These are phyloP conservation scores for Lucilia cuprina DNA, from an alignment of 1,140 invertebrate species.

Conservation along the genomic window DNA sequence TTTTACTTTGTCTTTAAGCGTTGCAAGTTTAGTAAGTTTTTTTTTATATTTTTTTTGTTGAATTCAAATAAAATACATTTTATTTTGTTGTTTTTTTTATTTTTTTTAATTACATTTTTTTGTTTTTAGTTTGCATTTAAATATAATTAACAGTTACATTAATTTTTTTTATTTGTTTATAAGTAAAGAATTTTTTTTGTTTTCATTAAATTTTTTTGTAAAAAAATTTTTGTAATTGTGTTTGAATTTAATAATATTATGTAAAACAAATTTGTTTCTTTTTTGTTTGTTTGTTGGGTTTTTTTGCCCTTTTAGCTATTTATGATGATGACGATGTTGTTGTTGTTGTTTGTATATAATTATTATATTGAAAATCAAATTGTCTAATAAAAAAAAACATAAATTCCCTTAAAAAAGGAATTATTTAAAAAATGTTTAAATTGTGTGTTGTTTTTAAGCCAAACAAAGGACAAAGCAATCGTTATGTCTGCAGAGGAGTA, in stretches of 20 bases:
- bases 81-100: not conserved
- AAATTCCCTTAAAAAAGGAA: not conserved
- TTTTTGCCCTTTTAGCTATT: not conserved
- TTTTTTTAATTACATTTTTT: constrained; percentile 7
- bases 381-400: not conserved
- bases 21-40: not conserved
- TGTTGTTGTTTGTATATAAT: not conserved
- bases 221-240: not conserved
- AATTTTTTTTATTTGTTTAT: not conserved
- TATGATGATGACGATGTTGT: not conserved
- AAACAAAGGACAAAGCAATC: not conserved
- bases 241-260: not conserved
- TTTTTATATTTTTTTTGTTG: not conserved
- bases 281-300: not conserved
- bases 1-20: not conserved
- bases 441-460: not conserved
- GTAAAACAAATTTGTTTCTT: not conserved
- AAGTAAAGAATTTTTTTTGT: not conserved
- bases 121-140: constrained; percentile 12
- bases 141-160: constrained; percentile 12
- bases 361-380: not conserved
- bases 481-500: not conserved
- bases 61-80: not conserved
- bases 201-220: not conserved
- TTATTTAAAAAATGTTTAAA: not conserved